phyloP scores from a whole-genome alignment of 2,888 invertebrate species.

The Synanthedon myopaeformis region DNA sequence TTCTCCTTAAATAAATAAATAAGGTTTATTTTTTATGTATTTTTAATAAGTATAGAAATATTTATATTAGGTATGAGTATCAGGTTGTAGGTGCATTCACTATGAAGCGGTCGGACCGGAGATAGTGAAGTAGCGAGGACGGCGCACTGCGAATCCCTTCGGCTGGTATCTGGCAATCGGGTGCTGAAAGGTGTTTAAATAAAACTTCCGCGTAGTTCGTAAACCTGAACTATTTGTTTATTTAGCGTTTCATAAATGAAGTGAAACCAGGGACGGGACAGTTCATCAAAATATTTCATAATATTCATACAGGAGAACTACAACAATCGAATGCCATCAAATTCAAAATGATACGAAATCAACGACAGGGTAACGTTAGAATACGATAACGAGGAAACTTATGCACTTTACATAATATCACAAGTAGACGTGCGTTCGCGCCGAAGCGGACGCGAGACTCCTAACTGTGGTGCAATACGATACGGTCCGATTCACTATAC shows the following conservation, averaged over 20 bases:
- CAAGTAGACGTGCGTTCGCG: conserved; percentile 6
- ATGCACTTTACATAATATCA: conserved; percentile 7
- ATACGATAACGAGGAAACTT: background rate
- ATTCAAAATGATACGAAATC: conserved; percentile 4
- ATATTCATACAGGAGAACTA: conserved; percentile 14
- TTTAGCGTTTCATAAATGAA: conserved; percentile 45
- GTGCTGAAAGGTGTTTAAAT: conserved; percentile 5
- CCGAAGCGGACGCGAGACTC: conserved; percentile 1
- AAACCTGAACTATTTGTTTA: conserved; percentile 38
- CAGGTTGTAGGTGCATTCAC: no score
- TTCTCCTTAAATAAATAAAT: no score
- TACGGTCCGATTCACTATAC: conserved; percentile 4
- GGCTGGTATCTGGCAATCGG: no score
- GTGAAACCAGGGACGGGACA: conserved; percentile 63
- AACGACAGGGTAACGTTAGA: background rate
- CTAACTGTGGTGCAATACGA: conserved; percentile 1
- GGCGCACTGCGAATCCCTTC: no score
- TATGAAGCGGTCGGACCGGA: no score
- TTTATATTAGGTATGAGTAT: no score
- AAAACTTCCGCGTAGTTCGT: conserved; percentile 16
- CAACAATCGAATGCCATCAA: conserved; percentile 2
- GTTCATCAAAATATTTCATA: conserved; percentile 39
- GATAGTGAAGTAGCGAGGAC: no score
- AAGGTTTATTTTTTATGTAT: no score
- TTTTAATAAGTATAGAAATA: no score